Evolutionary conservation across 2,113 vertebrate species (phyloP), one percentile per base, ranked within the genome.

Genomic region (Chaetura pelagica): DNA sequence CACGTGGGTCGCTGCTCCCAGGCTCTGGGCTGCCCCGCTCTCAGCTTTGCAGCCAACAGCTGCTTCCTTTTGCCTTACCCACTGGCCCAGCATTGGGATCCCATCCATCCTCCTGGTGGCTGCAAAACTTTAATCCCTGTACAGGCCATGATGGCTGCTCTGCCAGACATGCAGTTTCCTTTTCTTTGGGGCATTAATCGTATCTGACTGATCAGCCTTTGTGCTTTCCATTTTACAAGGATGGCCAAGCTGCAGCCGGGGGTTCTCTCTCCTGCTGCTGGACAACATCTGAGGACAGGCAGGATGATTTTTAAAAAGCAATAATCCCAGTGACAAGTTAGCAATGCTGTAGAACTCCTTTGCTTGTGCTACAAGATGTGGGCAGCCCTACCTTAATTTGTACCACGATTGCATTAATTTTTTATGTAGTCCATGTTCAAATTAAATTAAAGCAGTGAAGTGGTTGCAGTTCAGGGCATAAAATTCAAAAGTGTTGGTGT

Each of bases 131-230:
- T 73, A 13, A 61, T 84, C 23, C 55, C 1, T 0, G 8, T 1
- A 7, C 40, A 35, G 80, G 51, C 71, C 42, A 44, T 21, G 34
- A 71, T 16, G 19, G 73, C 84, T 74, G 64, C 55, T 81, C 16
- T 71, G 66, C 52, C 82, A 34, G 74, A 46, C 66, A 6, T 4
- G 29, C 22, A 7, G 32, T 27, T 71, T 87, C 48, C 52, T 82
- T 87, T 87, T 38, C 90, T 78, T 35, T 11, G 52, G 61, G 57
- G 46, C 85, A 52, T 82, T 84, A 72, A 38, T 55, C 87, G 61
- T 48, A 27, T 72, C 58, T 85, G 80, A 24, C 57, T 67, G 92
- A 68, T 84, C 13, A 55, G 64, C 48, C 42, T 34, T 54, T 55
- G 62, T 82, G 82, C 35, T 91, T 79, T 75, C 52, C 62, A 4